These are phyloP conservation scores for Cydia amplana DNA, from an alignment of 1,140 invertebrate genomes.

Conservation along the genomic window DNA sequence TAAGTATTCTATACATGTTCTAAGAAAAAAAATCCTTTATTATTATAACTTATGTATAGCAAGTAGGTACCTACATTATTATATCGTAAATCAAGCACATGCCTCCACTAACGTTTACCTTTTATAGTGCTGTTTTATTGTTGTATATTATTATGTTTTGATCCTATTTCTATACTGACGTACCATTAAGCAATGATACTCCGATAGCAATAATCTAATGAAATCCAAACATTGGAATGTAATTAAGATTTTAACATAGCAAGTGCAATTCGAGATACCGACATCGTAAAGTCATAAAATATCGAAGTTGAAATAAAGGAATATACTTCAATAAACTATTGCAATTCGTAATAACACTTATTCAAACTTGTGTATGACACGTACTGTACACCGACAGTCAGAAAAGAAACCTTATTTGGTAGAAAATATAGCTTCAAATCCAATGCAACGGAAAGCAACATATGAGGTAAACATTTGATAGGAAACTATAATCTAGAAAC, in stretches of 20 bases:
- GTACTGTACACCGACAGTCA: background rate
- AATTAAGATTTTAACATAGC: constrained; percentile 3
- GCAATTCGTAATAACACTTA: background rate
- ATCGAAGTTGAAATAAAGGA: background rate
- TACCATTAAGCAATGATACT: background rate
- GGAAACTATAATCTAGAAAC: constrained; percentile 10
- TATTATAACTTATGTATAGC: no score
- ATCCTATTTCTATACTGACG: background rate
- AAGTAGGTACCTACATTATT: no score
- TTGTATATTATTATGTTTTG: background rate
- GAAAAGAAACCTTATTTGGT: background rate
- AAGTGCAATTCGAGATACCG: background rate
- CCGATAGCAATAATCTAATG: background rate
- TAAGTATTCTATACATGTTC: no score
- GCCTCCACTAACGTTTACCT: background rate
- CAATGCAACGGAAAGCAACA: background rate
- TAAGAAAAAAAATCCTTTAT: no score
- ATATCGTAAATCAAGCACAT: background rate
- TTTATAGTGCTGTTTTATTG: background rate
- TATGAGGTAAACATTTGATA: constrained; percentile 8
- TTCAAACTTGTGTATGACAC: background rate
- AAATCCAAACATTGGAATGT: background rate
- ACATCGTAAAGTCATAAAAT: background rate
- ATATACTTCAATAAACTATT: constrained; percentile 4
- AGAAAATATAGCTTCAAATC: background rate